Evolutionary conservation across 1,140 invertebrate species (phyloP), one percentile per base, ranked within the genome.

Genomic region (Forficula auricularia): DNA sequence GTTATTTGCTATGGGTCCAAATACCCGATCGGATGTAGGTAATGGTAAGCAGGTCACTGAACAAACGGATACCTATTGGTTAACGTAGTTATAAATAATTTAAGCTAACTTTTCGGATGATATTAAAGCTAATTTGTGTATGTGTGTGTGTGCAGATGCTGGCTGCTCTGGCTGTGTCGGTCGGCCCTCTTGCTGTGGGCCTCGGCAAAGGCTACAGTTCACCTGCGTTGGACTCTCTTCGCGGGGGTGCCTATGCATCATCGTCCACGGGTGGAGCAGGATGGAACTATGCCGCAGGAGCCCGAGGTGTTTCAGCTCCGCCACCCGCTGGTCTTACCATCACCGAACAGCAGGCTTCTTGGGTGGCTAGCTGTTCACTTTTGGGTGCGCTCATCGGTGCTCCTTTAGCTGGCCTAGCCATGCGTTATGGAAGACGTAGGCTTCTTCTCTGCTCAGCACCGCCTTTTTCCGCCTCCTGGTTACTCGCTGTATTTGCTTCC

Each of bases 181-280:
- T 86, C 50, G 82, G 82, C 15, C 79, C 81, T 8, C 72, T 86
- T 46, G 77, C 82, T 2, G 79, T 79, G 2, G 82, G 82, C 0
- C 61, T 86, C 38, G 79, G 81, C 18, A 84, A 84, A 59, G 82
- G 82, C 9, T 85, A 85, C 66, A 82, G 77, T 51, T 83, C 79
- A 10, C 82, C 82, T 12, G 81, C 82, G 2, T 70, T 85, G 30
- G 80, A 79, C n/a, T 84, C 81, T 0, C 71, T 86, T 50, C 73
- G 22, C 10, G 22, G 22, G 4, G 22, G 22, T 10, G 22, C 22
- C 22, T 27, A 27, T 27, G 22, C 66, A 63, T 44, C 61, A 68
- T 50, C 52, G 52, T 15, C 54, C 57, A 10, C 53, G 55, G 12
- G 20, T 22, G 32, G 52, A 59, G 38, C 60, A 62, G 47, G 57